Percentiles rank a stretch among this genome's conserved stretches.
Conservation (phyloP, 2,888 invertebrate genomes). For the Carterocephalus palaemon region DNA sequence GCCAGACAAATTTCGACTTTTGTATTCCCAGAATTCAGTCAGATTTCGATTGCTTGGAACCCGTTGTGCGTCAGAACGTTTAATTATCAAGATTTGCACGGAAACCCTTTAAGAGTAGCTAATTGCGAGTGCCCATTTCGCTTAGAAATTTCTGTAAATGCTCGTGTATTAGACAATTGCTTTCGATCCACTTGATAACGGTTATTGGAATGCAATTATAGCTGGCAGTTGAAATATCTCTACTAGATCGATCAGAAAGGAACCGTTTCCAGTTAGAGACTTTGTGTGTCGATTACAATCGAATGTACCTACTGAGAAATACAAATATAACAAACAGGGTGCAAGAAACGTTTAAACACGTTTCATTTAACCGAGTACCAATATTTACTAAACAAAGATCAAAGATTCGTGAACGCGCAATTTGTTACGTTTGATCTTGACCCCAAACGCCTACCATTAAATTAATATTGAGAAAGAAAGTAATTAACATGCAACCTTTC, state of each 20-base stretch:
- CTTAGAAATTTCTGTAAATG: slow-evolving; percentile 54
- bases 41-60: slow-evolving; percentile 29
- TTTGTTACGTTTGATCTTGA: slow-evolving; percentile 1
- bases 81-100: slow-evolving; percentile 72
- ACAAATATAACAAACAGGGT: background rate
- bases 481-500: slow-evolving; percentile 21
- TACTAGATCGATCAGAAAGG: slow-evolving; percentile 18
- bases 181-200: slow-evolving; percentile 20
- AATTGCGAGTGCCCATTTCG: slow-evolving; percentile 61
- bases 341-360: background rate
- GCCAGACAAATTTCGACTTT: slow-evolving; percentile 47
- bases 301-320: background rate
- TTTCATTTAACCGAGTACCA: background rate
- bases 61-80: slow-evolving; percentile 46
- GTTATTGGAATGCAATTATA: slow-evolving; percentile 24
- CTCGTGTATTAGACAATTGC: slow-evolving; percentile 34
- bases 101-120: slow-evolving; percentile 68
- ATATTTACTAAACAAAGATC: slow-evolving; percentile 10
- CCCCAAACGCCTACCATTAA: slow-evolving; percentile 10
- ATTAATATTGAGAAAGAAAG: slow-evolving; percentile 13
- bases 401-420: slow-evolving; percentile 3
- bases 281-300: background rate
- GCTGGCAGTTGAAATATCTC: slow-evolving; percentile 19
- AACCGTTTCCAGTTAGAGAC: slow-evolving; percentile 4
- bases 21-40: slow-evolving; percentile 36